Evolutionary conservation across 2,797 vertebrate genomes (phyloP), one percentile per base, ranked within the genome.

Genomic region (Diplodus puntazzo): DNA sequence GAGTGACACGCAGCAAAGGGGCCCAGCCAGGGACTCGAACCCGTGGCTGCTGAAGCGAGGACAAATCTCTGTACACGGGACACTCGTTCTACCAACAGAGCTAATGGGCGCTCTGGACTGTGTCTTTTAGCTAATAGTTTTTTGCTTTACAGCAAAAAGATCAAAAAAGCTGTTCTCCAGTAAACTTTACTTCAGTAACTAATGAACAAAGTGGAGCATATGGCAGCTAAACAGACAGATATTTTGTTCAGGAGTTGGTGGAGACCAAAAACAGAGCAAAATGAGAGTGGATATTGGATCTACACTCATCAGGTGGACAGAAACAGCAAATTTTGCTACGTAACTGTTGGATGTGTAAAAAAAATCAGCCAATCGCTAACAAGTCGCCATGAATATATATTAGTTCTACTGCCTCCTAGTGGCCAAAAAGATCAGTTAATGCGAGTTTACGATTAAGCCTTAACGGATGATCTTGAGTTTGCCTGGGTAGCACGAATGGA

Each of bases 211-310:
- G 30, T 14, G 46, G 30, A 71, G 46, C 34, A 53, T 53, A 43
- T 27, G 45, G 46, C 46, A 43, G 49, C 34, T 62, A 5, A 30
- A 57, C 39, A 9, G 5, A 10, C 16, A 20, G 21, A 45, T 34
- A 2, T 48, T 10, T 23, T 4, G 18, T 48, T 27, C 34, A 2
- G 42, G 10, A 58, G 43, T 0, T 49, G 52, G 27, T 57, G 30
- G 16, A 74, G 45, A 64, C 45, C 54, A 54, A 50, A 73, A 64
- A 34, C 7, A 4, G 52, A 73, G n/a, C 25, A 34, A 39, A 50
- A 73, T 20, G 14, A 25, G 27, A 48, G 3, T 7, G 0, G 34
- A 46, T 34, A 23, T 9, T 30, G 18, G 9, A 27, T 7, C 30
- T 11, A 12, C 0, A 11, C 21, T 21, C 1, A 53, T 53, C 1